Evolutionary conservation across 2,888 invertebrate species (phyloP), one percentile per base, ranked within the genome.

Genomic region (Sphaeridia pumilis): DNA sequence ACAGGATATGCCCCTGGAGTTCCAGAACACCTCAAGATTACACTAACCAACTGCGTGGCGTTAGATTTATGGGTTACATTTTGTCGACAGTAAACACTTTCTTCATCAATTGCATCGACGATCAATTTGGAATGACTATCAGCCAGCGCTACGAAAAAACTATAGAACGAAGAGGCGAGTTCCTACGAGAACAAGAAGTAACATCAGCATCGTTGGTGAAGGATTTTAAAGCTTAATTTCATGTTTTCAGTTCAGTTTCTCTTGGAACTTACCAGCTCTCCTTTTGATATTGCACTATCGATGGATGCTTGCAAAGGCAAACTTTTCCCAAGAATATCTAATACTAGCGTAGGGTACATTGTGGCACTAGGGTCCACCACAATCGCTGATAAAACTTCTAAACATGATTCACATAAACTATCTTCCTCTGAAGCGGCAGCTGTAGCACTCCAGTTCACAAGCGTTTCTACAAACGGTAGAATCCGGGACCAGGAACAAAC

Each of bases 351-450:
- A n/a, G 63, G 63, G 46, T 58, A 61, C 34, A 58, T 54, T 24
- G 61, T 58, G 35, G 63, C 58, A 43, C 51, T 59, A 1, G 61
- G 61, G 47, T 64, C 61, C 17, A 56, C 54, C 36, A 60, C 56
- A 26, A 64, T 57, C 45, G 58, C 60, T 55, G 59, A 61, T 31
- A 64, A 43, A 46, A 61, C 59, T 54, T 64, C 63, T 28, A 61
- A 41, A 22, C 58, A 58, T 10, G 58, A 24, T 50, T 61, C 61
- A 48, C 58, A 60, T 25, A 61, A 17, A 17, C 46, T 42, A 46
- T 60, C 58, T 38, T 63, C 58, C 38, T 58, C 57, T 25, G 54
- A 50, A 22, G 45, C 49, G 2, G 57, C 58, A 14, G 60, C 58
- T 10, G 53, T 48, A 10, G 42, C 56, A 36, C 57, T 57, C 26